Conservation (phyloP, 23 tunicate genomes). For the Trididemnum miniatum region DNA sequence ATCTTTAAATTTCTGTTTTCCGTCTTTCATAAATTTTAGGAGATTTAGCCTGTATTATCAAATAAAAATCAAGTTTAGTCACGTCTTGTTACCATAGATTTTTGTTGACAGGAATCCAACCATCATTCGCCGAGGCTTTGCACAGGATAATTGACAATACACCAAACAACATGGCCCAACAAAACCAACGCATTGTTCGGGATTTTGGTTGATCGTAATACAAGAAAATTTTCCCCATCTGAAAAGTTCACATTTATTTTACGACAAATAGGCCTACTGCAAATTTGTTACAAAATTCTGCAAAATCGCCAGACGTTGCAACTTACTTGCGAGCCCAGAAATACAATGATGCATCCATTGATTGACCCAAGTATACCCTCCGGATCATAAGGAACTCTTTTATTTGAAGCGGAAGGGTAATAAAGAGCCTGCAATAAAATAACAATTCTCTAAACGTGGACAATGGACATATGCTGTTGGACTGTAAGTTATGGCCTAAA, state of each 20-base stretch:
- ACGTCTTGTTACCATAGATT: conserved; percentile 71
- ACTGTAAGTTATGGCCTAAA: no score
- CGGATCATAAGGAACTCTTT: conserved; percentile 83
- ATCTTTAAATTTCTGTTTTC: no score
- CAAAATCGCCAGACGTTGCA: neutral
- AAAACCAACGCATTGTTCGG: conserved; percentile 50
- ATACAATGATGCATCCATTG: conserved; percentile 83
- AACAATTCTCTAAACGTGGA: no score
- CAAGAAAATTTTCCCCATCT: conserved; percentile 92
- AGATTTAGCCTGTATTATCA: no score
- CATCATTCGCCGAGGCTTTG: conserved; percentile 65
- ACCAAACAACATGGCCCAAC: conserved; percentile 77
- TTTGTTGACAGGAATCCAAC: conserved; percentile 96
- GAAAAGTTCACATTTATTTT: neutral
- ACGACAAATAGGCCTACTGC: neutral
- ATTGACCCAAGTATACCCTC: conserved; percentile 96
- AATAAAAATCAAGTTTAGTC: no score
- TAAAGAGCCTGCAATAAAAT: conserved; percentile 54
- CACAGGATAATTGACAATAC: conserved; percentile 62
- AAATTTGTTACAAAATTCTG: neutral
- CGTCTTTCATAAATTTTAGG: no score
- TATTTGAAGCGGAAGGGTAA: conserved; percentile 45
- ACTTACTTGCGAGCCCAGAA: conserved; percentile 78
- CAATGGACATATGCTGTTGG: no score
- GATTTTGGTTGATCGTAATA: conserved; percentile 52